Base-by-base conservation (phyloP, 1,140 invertebrate species). In the Chironomus tepperi region DNA sequence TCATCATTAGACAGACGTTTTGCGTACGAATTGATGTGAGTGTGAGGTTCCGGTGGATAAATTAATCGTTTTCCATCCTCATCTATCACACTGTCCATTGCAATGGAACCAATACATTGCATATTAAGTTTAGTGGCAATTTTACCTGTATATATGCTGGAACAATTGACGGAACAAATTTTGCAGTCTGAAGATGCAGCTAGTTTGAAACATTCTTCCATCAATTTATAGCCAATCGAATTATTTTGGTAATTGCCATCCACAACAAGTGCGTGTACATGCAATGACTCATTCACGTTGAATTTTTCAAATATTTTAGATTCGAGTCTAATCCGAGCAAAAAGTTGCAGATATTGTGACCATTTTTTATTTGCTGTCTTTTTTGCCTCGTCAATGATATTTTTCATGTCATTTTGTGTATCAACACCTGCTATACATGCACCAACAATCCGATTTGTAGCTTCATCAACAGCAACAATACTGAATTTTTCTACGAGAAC, bases 1-100 rank as follows among this genome's bases (percentile, higher is more conserved):
- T 70, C 65, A 70, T 70, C 65, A 70, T 70, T 70, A 70, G 6
- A 70, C 8, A 70, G 9, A 19, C 8, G 47, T n/a, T 57, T 57
- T 57, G 47, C 65, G 9, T 18, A 70, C 9, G 65, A 18, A 9
- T 18, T 70, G 7, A 70, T 19, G 65, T 70, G 65, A 57, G 47
- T 57, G n/a, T 57, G 47, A 12, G 47, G 47, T n/a, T 12, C 47
- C 15, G 47, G 47, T 57, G 47, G 47, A 57, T 57, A 57, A 57
- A 57, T 57, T n/a, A 57, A n/a, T 57, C 47, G 12, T 12, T 57
- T n/a, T 12, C 47, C 47, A 12, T 57, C 15, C 47, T 57, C 47
- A 57, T 57, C 12, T 12, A 57, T 57, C 47, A 57, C 47, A n/a
- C 47, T 57, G 47, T 57, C 47, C 47, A 57, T 57, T 57, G 47